Conservation (phyloP, 2,113 vertebrate genomes). For the Onychostruthus taczanowskii region DNA sequence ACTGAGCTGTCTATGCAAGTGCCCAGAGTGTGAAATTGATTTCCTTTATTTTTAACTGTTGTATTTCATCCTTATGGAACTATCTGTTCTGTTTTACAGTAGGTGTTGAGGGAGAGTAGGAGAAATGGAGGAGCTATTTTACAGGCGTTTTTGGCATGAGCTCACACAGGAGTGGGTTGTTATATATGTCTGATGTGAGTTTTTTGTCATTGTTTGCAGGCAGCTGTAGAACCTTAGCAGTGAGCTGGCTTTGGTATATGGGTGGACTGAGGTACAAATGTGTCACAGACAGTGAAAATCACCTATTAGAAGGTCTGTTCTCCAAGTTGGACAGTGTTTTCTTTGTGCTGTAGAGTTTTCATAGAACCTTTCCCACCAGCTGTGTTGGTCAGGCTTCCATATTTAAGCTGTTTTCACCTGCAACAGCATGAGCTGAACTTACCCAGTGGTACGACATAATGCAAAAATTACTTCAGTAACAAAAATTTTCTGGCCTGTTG, state of each 20-base stretch:
- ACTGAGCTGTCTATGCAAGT: not conserved
- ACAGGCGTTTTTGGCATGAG: not conserved
- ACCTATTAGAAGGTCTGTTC: not conserved
- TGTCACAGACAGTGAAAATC: not conserved
- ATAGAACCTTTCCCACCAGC: not conserved
- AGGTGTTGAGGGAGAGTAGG: not conserved
- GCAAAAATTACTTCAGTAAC: not conserved
- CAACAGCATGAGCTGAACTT: not conserved
- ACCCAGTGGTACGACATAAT: not conserved
- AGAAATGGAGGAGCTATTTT: not conserved
- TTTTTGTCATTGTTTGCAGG: not conserved
- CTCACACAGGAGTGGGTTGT: not conserved
- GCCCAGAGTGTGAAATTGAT: not conserved
- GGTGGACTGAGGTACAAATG: not conserved
- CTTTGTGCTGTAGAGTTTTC: not conserved
- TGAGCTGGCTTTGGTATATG: not conserved
- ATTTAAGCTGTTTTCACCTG: not conserved
- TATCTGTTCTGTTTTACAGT: not conserved
- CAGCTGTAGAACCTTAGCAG: not conserved
- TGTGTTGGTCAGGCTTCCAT: not conserved
- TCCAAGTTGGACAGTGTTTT: not conserved
- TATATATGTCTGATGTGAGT: not conserved
- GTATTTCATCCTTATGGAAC: not conserved
- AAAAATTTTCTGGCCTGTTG: not conserved
- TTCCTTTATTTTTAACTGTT: not conserved